Evolutionary conservation across 2,797 vertebrate species (phyloP).

Genomic region (Clarias pachynema): DNA sequence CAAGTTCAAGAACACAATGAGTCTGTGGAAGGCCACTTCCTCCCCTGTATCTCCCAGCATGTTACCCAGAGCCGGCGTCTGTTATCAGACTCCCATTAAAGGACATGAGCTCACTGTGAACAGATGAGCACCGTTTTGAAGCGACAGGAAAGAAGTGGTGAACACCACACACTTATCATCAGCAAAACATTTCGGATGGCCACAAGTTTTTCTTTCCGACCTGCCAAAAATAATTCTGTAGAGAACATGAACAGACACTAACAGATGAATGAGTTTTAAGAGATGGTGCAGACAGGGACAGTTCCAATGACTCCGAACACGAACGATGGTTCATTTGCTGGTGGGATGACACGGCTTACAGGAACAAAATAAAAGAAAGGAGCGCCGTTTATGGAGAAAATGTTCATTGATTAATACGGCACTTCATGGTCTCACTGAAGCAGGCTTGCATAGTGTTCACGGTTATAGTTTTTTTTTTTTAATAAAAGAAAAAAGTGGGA

Average conservation of each 20-base stretch:
- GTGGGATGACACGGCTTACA: neutral
- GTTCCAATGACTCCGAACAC: neutral
- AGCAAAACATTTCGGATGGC: slow-evolving; percentile 4
- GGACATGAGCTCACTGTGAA: slow-evolving; percentile 38
- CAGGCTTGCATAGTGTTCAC: neutral
- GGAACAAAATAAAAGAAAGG: neutral
- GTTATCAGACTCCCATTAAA: slow-evolving; percentile 38
- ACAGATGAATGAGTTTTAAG: neutral
- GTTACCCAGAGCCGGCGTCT: slow-evolving; percentile 15
- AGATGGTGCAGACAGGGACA: neutral
- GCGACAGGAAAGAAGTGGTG: slow-evolving; percentile 6
- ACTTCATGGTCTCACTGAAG: neutral
- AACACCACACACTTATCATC: slow-evolving; percentile 33
- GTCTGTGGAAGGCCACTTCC: slow-evolving; percentile 28
- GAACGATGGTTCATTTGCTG: neutral
- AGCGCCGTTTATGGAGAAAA: neutral
- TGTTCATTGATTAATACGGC: neutral
- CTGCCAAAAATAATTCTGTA: slow-evolving; percentile 9
- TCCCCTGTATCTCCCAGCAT: neutral
- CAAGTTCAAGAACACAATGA: slow-evolving; percentile 26
- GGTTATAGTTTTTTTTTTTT: neutral
- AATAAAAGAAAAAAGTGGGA: neutral
- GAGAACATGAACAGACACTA: neutral
- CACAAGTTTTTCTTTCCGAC: neutral
- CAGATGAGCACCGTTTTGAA: slow-evolving; percentile 10